Conservation (phyloP, 2,888 invertebrate genomes). For the Gymnoscelis rufifasciata region DNA sequence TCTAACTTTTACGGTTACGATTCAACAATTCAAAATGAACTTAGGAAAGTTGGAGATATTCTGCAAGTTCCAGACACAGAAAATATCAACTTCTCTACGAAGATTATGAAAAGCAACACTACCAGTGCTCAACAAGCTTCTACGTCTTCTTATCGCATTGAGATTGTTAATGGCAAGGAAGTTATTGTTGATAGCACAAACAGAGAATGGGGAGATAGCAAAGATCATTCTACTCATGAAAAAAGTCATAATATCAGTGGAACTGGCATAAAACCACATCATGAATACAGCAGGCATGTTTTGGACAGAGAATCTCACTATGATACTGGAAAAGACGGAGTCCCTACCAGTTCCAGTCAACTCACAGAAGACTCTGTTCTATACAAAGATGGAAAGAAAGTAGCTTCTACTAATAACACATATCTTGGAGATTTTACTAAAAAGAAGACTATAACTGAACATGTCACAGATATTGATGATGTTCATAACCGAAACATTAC, state of each 20-base stretch:
- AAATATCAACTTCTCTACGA: constrained; percentile 65
- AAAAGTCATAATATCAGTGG: constrained; percentile 76
- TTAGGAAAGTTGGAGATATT: constrained; percentile 67
- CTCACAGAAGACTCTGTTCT: constrained; percentile 65
- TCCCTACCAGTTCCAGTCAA: constrained; percentile 64
- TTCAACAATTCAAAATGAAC: constrained; percentile 63
- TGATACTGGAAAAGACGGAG: constrained; percentile 78
- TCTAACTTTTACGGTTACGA: constrained; percentile 73
- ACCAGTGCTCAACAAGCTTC: constrained; percentile 80
- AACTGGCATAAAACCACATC: constrained; percentile 76
- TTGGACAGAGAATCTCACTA: constrained; percentile 77
- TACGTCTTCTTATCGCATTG: constrained; percentile 81
- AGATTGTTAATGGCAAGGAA: constrained; percentile 82
- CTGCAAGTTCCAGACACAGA: constrained; percentile 58
- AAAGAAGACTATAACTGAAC: constrained; percentile 63
- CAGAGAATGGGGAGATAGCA: constrained; percentile 78
- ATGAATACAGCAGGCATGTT: constrained; percentile 77
- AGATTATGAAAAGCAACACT: constrained; percentile 77
- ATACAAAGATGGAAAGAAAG: constrained; percentile 68
- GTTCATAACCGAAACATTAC: constrained; percentile 45
- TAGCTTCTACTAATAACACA: constrained; percentile 62
- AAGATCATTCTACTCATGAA: constrained; percentile 73
- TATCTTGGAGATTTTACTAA: constrained; percentile 70
- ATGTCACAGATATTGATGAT: constrained; percentile 46
- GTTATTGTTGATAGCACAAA: constrained; percentile 78